Conservation (phyloP, 2,113 vertebrate species). For the Oxygymnocypris stewartii region DNA sequence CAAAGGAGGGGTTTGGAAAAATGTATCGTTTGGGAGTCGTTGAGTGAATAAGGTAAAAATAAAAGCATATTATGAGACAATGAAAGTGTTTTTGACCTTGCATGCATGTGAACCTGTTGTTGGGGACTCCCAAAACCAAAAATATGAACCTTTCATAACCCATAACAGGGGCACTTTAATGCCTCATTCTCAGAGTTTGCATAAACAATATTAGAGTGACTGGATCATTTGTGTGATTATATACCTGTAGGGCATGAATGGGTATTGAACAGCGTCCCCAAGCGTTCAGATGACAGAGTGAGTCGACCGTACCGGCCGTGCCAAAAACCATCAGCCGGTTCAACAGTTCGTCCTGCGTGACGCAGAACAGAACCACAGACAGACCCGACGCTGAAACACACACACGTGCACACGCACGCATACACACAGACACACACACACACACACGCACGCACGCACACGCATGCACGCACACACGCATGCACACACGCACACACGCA, state of each 20-base stretch:
- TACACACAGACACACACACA: no score
- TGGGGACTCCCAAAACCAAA: no score
- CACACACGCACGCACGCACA: no score
- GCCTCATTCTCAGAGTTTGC: not conserved
- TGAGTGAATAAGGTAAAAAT: no score
- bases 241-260: conserved; percentile 89
- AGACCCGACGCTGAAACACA: conserved; percentile 78
- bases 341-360: conserved; percentile 88
- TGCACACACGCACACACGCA: no score
- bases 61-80: no score
- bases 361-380: conserved; percentile 83
- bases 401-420: not conserved
- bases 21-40: no score
- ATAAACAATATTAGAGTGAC: not conserved
- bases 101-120: no score
- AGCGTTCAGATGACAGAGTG: conserved; percentile 87
- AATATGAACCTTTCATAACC: no score
- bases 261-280: conserved; percentile 97
- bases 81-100: no score
- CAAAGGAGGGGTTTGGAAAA: no score
- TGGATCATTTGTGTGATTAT: not conserved
- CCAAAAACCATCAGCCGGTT: conserved; percentile 89
- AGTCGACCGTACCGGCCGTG: conserved; percentile 84
- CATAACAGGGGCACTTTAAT: not conserved
- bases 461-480: no score